Evolutionary conservation across 2,113 vertebrate species (phyloP), one percentile per base, ranked within the genome.

Genomic region (Brachirus orientalis): DNA sequence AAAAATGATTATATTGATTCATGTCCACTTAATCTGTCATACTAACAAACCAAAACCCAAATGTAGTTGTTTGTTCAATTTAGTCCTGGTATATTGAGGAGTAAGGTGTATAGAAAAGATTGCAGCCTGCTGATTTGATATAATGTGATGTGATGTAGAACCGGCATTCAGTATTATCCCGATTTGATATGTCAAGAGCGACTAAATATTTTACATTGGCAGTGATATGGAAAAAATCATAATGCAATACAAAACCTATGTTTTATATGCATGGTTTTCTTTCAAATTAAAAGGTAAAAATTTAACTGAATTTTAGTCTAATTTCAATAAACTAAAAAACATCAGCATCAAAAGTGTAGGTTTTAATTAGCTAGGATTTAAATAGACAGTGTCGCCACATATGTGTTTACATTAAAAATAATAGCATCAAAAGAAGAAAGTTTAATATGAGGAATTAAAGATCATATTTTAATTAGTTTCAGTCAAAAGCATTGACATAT

Each of bases 121-220:
- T 59, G 47, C 41, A 59, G 56, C 58, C 44, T 74, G 67, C 83
- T 59, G 69, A 48, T 59, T 54, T 86, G 56, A 77, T 75, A 62
- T 20, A 53, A 61, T 74, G 63, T 22, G 55, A 63, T 73, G 51
- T 72, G 75, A 69, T 52, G 60, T 75, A 67, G 61, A 64, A 81
- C 37, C 68, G 53, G 63, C 20, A 11, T 57, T 70, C 68, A 56
- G 63, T 33, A 11, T 57, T 70, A 80, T 79, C 48, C 75, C 36
- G 61, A 66, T 63, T 66, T 63, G 55, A 77, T 65, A 51, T 69
- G 70, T 63, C 65, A 69, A 62, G 35, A 72, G 62, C 68, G 58
- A 53, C 70, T 72, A 75, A 19, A 20, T n/a, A 40, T 51, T 22
- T n/a, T 17, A 57, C n/a, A 54, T 17, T 53, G 16, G 17, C 10